A percentile compares a stretch with the other conserved stretches of the same genome.
Evolutionary conservation across 2,113 vertebrate species (phyloP).

Genomic region (Brachyhypopomus gauderio): DNA sequence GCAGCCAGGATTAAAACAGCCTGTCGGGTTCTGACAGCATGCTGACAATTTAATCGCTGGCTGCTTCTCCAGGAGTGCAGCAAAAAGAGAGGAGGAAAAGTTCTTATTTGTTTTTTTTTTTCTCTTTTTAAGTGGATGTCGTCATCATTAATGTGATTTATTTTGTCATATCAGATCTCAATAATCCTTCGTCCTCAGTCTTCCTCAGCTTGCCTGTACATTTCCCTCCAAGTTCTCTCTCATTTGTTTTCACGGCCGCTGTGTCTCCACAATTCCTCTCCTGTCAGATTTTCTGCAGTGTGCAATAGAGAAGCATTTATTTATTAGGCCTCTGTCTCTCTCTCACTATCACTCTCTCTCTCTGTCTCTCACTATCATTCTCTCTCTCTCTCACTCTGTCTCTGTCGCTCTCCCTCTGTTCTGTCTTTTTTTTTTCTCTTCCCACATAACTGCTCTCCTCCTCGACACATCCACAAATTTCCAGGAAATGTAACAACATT

Average conservation of each 20-base stretch:
- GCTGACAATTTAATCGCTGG: slow-evolving; percentile 75
- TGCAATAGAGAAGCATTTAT: slow-evolving; percentile 36
- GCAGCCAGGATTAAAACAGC: slow-evolving; percentile 71
- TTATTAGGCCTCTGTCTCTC: slow-evolving; percentile 31
- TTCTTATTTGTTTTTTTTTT: slow-evolving; percentile 42
- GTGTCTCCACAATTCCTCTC: slow-evolving; percentile 23
- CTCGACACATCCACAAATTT: slow-evolving; percentile 39
- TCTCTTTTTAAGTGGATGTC: slow-evolving; percentile 47
- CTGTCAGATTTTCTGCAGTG: slow-evolving; percentile 37
- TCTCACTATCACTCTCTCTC: neutral
- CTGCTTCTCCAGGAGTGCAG: slow-evolving; percentile 60
- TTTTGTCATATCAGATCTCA: slow-evolving; percentile 69
- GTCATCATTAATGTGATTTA: slow-evolving; percentile 72
- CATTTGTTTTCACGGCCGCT: slow-evolving; percentile 20
- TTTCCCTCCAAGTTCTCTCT: slow-evolving; percentile 44
- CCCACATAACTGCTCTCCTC: slow-evolving; percentile 11
- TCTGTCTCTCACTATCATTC: neutral
- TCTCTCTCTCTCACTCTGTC: neutral
- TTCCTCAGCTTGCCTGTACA: slow-evolving; percentile 44
- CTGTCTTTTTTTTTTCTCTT: slow-evolving; percentile 2
- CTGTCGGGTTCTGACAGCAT: slow-evolving; percentile 70
- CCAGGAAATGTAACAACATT: slow-evolving; percentile 36
- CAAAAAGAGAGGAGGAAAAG: slow-evolving; percentile 43
- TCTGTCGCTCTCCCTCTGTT: neutral
- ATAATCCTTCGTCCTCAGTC: slow-evolving; percentile 65